phyloP scores from a whole-genome alignment of 2,113 vertebrate species.

The Centropus unirufus region DNA sequence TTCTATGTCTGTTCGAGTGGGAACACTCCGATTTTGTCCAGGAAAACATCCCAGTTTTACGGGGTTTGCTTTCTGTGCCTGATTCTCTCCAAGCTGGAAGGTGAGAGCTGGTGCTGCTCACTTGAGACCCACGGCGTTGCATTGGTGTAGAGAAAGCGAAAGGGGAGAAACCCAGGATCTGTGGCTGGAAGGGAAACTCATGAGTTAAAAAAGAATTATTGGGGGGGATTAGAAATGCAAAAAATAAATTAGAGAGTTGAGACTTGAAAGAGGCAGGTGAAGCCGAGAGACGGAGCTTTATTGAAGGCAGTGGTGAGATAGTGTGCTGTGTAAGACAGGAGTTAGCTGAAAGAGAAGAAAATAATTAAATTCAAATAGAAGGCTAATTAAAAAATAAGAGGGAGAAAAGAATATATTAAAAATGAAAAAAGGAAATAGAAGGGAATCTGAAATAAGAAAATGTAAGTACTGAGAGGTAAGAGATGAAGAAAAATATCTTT shows the following conservation, averaged over 20 bases:
- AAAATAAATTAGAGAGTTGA: conserved; percentile 13
- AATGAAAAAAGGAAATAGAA: conserved; percentile 44
- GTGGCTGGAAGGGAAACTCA: background rate
- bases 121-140: background rate
- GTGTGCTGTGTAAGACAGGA: conserved; percentile 23
- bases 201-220: conserved; percentile 29
- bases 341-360: conserved; percentile 58
- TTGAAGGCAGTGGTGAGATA: conserved; percentile 49
- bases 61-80: background rate
- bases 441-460: conserved; percentile 46
- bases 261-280: conserved; percentile 49
- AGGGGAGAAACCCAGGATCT: background rate
- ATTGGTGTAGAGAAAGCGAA: background rate
- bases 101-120: background rate
- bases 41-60: background rate
- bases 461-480: conserved; percentile 38
- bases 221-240: background rate
- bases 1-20: background rate
- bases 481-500: conserved; percentile 59
- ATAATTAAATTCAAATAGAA: conserved; percentile 63
- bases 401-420: conserved; percentile 58
- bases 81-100: background rate
- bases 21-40: background rate
- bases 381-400: conserved; percentile 56
- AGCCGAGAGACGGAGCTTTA: conserved; percentile 44